Conservation (phyloP, 2,888 invertebrate species). For the Campoplex capitator region DNA sequence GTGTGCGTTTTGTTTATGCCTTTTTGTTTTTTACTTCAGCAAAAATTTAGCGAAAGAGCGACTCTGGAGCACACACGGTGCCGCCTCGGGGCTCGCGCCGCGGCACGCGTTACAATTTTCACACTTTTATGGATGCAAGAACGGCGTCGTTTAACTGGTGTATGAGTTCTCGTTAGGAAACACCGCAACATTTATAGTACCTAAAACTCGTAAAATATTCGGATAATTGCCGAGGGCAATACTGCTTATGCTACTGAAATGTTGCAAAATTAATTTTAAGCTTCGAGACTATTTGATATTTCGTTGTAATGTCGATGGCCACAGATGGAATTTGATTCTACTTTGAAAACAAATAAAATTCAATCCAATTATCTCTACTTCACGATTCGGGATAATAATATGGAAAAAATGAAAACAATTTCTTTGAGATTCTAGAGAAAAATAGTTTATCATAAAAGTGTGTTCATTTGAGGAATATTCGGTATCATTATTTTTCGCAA, state of each 20-base stretch:
- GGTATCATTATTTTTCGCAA: slow-evolving; percentile 41
- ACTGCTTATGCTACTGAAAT: slow-evolving; percentile 30
- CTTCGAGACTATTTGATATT: not conserved
- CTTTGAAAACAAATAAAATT: not conserved
- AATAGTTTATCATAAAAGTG: not conserved
- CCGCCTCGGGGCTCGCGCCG: slow-evolving; percentile 5
- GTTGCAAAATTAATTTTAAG: not conserved
- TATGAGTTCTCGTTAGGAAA: slow-evolving; percentile 59
- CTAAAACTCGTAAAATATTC: slow-evolving; percentile 46
- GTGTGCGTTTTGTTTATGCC: slow-evolving; percentile 32
- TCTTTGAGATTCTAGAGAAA: not conserved
- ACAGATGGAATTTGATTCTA: not conserved
- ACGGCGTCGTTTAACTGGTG: slow-evolving; percentile 37
- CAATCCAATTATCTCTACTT: not conserved
- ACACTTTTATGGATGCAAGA: slow-evolving; percentile 48
- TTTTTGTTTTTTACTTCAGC: slow-evolving; percentile 21
- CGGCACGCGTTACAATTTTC: slow-evolving; percentile 52
- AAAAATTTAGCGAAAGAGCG: slow-evolving; percentile 29
- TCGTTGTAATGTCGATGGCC: not conserved
- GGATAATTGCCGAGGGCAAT: slow-evolving; percentile 26
- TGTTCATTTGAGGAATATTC: not conserved
- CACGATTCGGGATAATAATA: not conserved
- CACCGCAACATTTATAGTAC: slow-evolving; percentile 41
- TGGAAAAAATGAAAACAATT: not conserved
- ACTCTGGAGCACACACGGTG: slow-evolving; percentile 53